Evolutionary conservation across 1,140 invertebrate species (phyloP).

Genomic region (Neodiprion virginianus): DNA sequence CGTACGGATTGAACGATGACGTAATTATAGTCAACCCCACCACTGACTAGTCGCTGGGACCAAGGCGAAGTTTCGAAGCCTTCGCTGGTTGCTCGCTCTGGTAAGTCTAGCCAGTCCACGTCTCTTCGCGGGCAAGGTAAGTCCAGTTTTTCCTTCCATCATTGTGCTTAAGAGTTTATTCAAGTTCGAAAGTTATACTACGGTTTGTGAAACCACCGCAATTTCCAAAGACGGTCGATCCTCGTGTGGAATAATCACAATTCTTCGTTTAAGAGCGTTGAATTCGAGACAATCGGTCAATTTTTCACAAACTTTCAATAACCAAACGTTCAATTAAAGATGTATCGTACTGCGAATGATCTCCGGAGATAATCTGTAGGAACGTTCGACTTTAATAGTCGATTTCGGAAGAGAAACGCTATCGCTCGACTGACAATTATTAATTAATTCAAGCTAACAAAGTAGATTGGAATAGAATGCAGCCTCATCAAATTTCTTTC

Average conservation of each 20-base stretch:
- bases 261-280: background rate
- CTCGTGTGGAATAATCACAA: conserved; percentile 9
- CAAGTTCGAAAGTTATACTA: background rate
- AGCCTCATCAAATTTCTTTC: no score
- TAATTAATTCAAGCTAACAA: no score
- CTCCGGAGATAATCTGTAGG: no score
- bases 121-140: conserved; percentile 45
- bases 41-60: conserved; percentile 10
- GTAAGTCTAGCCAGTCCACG: conserved; percentile 38
- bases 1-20: background rate
- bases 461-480: no score
- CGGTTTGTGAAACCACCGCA: background rate
- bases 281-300: background rate
- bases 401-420: no score
- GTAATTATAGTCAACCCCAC: background rate
- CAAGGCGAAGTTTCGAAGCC: conserved; percentile 44
- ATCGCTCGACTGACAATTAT: no score
- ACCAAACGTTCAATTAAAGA: no score
- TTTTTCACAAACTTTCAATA: background rate
- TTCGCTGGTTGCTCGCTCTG: conserved; percentile 35
- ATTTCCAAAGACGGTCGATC: conserved; percentile 27
- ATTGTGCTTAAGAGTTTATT: conserved; percentile 4
- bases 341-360: no score
- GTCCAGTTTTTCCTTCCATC: conserved; percentile 14
- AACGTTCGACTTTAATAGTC: no score